Conservation (phyloP, 2,113 vertebrate genomes). For the Dipodomys spectabilis region DNA sequence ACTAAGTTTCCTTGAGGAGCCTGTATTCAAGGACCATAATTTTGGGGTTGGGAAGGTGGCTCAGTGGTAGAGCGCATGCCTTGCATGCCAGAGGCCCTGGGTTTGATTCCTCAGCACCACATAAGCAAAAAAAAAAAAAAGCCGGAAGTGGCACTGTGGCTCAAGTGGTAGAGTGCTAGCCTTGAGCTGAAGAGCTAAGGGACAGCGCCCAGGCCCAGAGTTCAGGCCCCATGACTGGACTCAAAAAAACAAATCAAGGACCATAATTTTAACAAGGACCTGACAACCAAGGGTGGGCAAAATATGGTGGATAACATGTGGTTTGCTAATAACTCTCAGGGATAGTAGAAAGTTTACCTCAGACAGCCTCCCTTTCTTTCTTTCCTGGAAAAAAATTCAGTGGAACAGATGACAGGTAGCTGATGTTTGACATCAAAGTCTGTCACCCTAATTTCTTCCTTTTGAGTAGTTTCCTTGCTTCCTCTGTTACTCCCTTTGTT, state of each 20-base stretch:
- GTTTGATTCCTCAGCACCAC: too few species aligned
- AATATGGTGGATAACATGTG: neutral
- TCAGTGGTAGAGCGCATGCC: too few species aligned
- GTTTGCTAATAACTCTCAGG: neutral
- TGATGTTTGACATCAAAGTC: slow-evolving; percentile 19
- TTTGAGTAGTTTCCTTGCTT: slow-evolving; percentile 19
- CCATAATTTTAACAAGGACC: neutral
- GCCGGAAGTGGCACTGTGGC: too few species aligned
- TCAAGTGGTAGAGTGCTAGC: too few species aligned
- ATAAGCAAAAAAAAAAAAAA: too few species aligned
- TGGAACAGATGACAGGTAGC: neutral
- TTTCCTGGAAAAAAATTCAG: slow-evolving; percentile 11
- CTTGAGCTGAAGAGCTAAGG: too few species aligned
- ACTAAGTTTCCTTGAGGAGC: neutral
- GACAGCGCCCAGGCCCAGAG: too few species aligned
- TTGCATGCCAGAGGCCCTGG: too few species aligned
- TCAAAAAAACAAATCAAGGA: neutral
- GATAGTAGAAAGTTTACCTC: neutral
- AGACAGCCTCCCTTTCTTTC: neutral
- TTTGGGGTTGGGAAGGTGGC: neutral
- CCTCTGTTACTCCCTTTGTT: slow-evolving; percentile 10
- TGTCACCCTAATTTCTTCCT: neutral
- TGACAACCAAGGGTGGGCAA: neutral
- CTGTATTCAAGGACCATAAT: neutral
- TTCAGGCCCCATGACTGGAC: too few species aligned